Base-by-base conservation (phyloP, 2,797 vertebrate species). In the Aselliscus stoliczkanus region DNA sequence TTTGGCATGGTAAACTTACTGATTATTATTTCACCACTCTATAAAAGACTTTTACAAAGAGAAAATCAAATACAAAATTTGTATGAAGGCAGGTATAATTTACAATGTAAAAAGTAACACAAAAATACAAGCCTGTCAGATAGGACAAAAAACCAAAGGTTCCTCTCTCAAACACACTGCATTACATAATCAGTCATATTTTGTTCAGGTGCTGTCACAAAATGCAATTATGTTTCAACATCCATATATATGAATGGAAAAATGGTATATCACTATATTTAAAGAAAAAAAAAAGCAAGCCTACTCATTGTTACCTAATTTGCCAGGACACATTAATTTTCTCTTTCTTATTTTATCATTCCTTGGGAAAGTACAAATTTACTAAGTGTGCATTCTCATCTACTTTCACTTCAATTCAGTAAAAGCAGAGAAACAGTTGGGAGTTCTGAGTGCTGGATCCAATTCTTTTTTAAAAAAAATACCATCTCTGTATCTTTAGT, bases 121-220 rank as follows among this genome's bases (percentile, higher is more conserved):
- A 95, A 94, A 95, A 92, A 73, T 37, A 95, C 31, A 88, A 89
- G 91, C 44, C 80, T 95, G 83, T 65, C 93, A 97, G 80, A 90
- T 95, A 85, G 52, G 56, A 94, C 89, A 98, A 70, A 94, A 96
- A 97, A 80, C 56, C 67, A 95, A 97, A 95, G 54, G 60, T 84
- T 82, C 87, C 87, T 91, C 79, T 95, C 80, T 31, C 77, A 96
- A 95, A 93, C 29, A 93, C 67, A 93, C 0, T 83, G 72, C 64
- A 75, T 93, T 97, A 95, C 62, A 92, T 90, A 88, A 95, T 90
- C 47, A 88, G 69, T 88, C 65, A 95, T 58, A 93, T 86, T 85
- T 83, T 94, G 69, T 96, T 82, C 93, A 96, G 69, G 90, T 91
- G 91, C 76, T 93, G 60, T 95, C 58, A 80, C 50, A 97, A 96